A percentile compares a stretch with the other conserved stretches of the same genome.
These are phyloP conservation scores for Orchesellides sinensis DNA, from an alignment of 2,888 invertebrate genomes.

Conservation along the genomic window DNA sequence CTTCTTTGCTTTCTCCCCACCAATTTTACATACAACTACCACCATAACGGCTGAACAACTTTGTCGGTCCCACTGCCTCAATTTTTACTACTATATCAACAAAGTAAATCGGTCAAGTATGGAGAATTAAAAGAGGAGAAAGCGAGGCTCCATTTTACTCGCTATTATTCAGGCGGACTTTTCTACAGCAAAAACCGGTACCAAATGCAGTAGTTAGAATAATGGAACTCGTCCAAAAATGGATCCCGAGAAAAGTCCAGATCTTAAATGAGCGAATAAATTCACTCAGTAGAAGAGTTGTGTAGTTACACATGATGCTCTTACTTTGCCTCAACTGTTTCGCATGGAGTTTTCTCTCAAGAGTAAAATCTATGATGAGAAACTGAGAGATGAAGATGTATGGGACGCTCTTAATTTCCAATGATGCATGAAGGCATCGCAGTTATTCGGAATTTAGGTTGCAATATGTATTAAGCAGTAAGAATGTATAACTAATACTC, in stretches of 20 bases:
- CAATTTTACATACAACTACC: no score
- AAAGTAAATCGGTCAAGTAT: constrained; percentile 53
- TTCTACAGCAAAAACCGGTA: background rate
- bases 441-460: no score
- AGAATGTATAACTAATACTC: no score
- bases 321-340: constrained; percentile 21
- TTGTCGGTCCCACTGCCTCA: constrained; percentile 50
- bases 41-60: no score
- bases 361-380: no score
- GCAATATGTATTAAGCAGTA: no score
- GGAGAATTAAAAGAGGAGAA: background rate
- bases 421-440: no score
- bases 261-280: constrained; percentile 56
- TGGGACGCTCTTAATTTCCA: no score
- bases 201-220: background rate
- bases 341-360: constrained; percentile 9
- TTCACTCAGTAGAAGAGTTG: constrained; percentile 28
- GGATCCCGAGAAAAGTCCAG: constrained; percentile 32
- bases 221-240: constrained; percentile 57
- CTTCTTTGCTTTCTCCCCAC: background rate
- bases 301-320: constrained; percentile 25
- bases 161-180: background rate
- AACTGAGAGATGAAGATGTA: no score
- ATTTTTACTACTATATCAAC: constrained; percentile 51
- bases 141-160: background rate